Conservation (phyloP, 2,888 invertebrate species). For the Melinopterus prodromus region DNA sequence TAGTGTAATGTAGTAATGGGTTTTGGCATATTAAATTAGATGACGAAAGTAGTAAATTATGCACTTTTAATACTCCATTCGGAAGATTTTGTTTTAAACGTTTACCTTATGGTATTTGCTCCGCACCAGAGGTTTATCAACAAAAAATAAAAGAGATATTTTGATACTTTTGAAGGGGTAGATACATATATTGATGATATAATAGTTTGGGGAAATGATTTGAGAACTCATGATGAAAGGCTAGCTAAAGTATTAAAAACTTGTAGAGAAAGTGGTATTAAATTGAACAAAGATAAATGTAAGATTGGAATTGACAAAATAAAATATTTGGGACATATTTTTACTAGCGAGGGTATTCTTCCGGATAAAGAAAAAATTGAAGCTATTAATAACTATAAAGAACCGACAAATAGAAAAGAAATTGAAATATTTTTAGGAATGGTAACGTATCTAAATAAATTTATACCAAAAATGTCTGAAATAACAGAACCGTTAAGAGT, state of each 20-base stretch:
- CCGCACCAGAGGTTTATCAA: slow-evolving; percentile 19
- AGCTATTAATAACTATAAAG: too few relatives aligned
- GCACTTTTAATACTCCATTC: slow-evolving; percentile 27
- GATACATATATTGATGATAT: slow-evolving; percentile 25
- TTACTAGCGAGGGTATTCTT: too few relatives aligned
- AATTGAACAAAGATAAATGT: slow-evolving; percentile 41
- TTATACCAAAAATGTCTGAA: too few relatives aligned
- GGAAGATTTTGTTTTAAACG: slow-evolving; percentile 20
- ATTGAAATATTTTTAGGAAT: too few relatives aligned
- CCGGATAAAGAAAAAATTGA: too few relatives aligned
- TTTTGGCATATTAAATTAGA: slow-evolving; percentile 26
- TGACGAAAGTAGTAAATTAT: slow-evolving; percentile 19
- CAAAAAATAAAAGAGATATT: slow-evolving; percentile 7
- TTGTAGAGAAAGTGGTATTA: slow-evolving; percentile 32
- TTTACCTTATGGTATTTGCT: slow-evolving; percentile 26
- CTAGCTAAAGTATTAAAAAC: slow-evolving; percentile 35
- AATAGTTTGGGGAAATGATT: slow-evolving; percentile 14
- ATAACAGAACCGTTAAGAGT: too few relatives aligned
- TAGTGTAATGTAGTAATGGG: slow-evolving; percentile 45
- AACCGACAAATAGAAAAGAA: too few relatives aligned
- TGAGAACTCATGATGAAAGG: slow-evolving; percentile 35
- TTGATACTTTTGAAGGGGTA: slow-evolving; percentile 7
- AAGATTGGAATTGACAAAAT: slow-evolving; percentile 36
- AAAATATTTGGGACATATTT: slow-evolving; percentile 13
- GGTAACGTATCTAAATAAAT: too few relatives aligned